Evolutionary conservation across 92 coral and sea anemone genomes (phyloP).

Genomic region (Epizoanthus ramosus): DNA sequence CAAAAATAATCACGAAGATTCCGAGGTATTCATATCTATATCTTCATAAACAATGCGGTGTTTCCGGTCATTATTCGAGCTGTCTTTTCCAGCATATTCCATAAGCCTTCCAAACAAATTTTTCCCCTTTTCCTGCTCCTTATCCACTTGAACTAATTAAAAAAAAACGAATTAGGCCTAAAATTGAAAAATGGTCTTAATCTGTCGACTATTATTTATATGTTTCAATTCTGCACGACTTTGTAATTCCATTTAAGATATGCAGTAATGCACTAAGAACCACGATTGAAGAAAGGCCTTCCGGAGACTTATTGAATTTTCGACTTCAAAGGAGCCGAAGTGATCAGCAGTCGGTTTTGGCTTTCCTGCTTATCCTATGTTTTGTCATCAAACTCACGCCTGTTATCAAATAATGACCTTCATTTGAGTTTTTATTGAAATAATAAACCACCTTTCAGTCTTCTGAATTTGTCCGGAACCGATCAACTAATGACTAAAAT

Average conservation of each 20-base stretch:
- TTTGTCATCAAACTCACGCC: constrained; percentile 18
- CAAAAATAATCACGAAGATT: neutral
- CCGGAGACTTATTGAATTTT: constrained; percentile 43
- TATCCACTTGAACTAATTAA: constrained; percentile 30
- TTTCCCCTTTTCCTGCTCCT: neutral
- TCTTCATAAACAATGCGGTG: constrained; percentile 78
- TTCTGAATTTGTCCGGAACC: constrained; percentile 8
- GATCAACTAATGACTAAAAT: no score
- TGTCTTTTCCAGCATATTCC: constrained; percentile 64
- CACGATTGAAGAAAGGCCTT: constrained; percentile 23
- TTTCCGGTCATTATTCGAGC: constrained; percentile 83
- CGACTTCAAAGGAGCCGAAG: constrained; percentile 41
- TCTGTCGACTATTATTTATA: constrained; percentile 6
- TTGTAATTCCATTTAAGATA: constrained; percentile 21
- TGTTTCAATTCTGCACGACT: constrained; percentile 1
- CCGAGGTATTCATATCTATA: constrained; percentile 48
- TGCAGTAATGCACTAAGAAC: constrained; percentile 1
- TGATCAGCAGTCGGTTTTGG: constrained; percentile 5
- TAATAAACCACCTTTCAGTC: constrained; percentile 8
- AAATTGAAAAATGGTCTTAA: constrained; percentile 16
- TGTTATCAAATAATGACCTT: constrained; percentile 18
- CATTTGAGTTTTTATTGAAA: constrained; percentile 3
- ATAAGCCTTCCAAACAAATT: constrained; percentile 23
- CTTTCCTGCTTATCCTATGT: constrained; percentile 5
- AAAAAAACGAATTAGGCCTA: constrained; percentile 27